Conservation (phyloP, 2,888 invertebrate species). For the Candidula unifasciata region DNA sequence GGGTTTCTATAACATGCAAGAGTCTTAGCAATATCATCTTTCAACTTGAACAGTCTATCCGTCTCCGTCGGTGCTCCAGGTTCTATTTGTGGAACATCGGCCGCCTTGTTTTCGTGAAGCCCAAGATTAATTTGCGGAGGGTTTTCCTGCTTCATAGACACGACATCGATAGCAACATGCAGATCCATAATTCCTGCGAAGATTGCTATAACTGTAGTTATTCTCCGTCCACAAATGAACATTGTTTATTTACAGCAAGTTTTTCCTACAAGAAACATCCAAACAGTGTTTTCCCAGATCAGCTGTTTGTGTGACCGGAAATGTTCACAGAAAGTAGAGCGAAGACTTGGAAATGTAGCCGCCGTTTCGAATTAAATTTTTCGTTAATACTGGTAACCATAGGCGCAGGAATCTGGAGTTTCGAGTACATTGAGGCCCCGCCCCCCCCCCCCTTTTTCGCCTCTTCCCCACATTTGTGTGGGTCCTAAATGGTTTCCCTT, state of each 20-base stretch:
- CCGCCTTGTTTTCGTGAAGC: background rate
- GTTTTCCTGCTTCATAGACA: background rate
- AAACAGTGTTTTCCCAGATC: no score
- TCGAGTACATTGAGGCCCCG: no score
- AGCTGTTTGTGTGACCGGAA: no score
- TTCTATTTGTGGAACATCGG: background rate
- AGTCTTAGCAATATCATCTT: background rate
- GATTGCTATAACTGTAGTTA: background rate
- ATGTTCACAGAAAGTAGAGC: no score
- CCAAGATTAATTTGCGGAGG: background rate
- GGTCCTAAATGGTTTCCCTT: no score
- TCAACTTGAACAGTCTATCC: background rate
- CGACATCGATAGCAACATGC: background rate
- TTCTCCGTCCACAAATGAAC: background rate
- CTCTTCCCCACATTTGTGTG: no score
- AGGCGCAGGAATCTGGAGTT: no score
- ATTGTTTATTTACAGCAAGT: background rate
- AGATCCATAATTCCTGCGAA: background rate
- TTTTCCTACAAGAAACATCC: no score
- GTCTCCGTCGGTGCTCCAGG: background rate
- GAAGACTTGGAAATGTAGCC: no score
- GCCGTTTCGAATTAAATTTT: no score
- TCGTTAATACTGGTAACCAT: no score
- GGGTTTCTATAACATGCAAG: conserved; percentile 7
- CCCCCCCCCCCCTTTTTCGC: no score